Evolutionary conservation across 2,797 vertebrate genomes (phyloP).

Genomic region (Sebastes baramenuke): DNA sequence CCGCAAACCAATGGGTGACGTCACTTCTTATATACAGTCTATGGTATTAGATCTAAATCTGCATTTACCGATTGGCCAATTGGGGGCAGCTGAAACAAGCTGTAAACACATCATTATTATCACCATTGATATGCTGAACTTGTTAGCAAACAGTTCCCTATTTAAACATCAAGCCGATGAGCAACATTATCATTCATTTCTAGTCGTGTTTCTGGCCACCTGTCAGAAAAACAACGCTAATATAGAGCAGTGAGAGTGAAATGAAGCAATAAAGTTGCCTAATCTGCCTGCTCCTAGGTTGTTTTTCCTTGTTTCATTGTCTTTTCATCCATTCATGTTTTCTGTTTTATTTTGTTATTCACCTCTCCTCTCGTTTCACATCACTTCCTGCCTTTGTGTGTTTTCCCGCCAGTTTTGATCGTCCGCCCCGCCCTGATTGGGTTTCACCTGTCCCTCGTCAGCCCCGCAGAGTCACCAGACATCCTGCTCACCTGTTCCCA

Average conservation of each 20-base stretch:
- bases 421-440: neutral
- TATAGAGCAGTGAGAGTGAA: too few species aligned
- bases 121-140: neutral
- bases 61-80: neutral
- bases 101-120: neutral
- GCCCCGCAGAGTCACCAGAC: neutral
- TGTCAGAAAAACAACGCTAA: too few species aligned
- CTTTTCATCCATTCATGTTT: too few species aligned
- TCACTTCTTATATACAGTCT: neutral
- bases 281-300: neutral
- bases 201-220: neutral
- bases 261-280: neutral
- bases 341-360: too few species aligned
- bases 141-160: neutral
- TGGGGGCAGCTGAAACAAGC: too few species aligned
- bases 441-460: neutral
- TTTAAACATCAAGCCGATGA: neutral
- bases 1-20: too few species aligned
- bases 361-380: too few species aligned
- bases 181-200: neutral
- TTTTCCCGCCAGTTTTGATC: too few species aligned
- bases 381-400: too few species aligned
- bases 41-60: neutral
- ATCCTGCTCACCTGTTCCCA: neutral
- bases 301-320: neutral